Evolutionary conservation across 2,113 vertebrate genomes (phyloP).

Genomic region (Calyptomena viridis): DNA sequence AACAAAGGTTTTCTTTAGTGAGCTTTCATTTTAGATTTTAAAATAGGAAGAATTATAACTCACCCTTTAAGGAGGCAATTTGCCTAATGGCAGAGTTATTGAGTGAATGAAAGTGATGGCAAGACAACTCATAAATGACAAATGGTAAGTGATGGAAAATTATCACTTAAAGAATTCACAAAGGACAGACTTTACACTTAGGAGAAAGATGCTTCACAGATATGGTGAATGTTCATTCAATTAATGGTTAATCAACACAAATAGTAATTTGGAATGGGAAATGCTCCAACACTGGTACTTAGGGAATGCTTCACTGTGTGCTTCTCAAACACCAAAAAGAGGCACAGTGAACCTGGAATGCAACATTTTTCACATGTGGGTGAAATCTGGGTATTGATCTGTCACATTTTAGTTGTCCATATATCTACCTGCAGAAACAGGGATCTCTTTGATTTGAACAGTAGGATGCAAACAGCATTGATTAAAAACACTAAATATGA

Average conservation of each 20-base stretch:
- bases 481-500: background rate
- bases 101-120: background rate
- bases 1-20: background rate
- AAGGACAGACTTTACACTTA: background rate
- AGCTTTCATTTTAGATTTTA: background rate
- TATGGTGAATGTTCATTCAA: background rate
- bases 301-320: background rate
- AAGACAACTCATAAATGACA: background rate
- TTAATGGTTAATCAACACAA: background rate
- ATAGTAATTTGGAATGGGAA: background rate
- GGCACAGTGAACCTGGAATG: accelerated
- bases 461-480: background rate
- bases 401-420: background rate
- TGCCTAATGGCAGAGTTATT: background rate
- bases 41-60: background rate
- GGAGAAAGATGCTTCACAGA: background rate
- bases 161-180: background rate
- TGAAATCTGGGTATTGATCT: background rate
- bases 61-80: background rate
- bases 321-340: background rate
- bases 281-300: background rate
- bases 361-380: background rate
- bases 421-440: background rate
- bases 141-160: background rate
- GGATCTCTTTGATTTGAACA: background rate